Evolutionary conservation across 2,888 invertebrate species (phyloP), one percentile per base, ranked within the genome.

Genomic region (Tiliacea citrago): DNA sequence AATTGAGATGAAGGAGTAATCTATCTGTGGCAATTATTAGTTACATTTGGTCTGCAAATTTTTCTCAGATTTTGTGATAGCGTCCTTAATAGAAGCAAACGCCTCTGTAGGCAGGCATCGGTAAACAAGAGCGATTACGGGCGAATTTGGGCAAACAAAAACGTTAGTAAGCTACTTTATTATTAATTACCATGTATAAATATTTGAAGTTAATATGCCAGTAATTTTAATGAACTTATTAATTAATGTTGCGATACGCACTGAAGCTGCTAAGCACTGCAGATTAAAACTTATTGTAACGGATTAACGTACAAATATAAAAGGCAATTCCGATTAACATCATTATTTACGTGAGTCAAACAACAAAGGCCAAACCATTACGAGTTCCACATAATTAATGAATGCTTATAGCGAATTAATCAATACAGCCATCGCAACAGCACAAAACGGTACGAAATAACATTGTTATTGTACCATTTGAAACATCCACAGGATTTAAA

Each of bases 401-500:
- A 85, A 78, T 78, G 68, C 81, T 83, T 78, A 78, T 77, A 79
- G 61, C 81, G 47, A 85, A 85, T 85, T 63, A 85, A 87, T 85
- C 75, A 79, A 85, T 86, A 85, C 81, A 79, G 70, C 35, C 67
- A 77, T 76, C 77, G 76, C 77, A 79, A 75, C 75, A 77, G 55
- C 58, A 79, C 76, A 75, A 78, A 86, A 73, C 68, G 58, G 67
- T 77, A 68, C 71, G 68, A 88, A 88, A 89, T 88, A 86, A 89
- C 88, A 90, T 86, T 90, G 88, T 89, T 88, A 87, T 85, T 86
- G 74, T 83, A 82, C 69, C 85, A 82, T 87, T 87, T 79, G 81
- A 83, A 88, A 83, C 87, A 85, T 87, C 80, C 74, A 83, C 73
- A 72, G 87, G 82, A 85, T 88, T 89, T 88, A 90, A 91, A 91